A percentile compares a stretch with the other conserved stretches of the same genome.
phyloP scores from a whole-genome alignment of 2,888 invertebrate species.

The Teinopalpus imperialis region DNA sequence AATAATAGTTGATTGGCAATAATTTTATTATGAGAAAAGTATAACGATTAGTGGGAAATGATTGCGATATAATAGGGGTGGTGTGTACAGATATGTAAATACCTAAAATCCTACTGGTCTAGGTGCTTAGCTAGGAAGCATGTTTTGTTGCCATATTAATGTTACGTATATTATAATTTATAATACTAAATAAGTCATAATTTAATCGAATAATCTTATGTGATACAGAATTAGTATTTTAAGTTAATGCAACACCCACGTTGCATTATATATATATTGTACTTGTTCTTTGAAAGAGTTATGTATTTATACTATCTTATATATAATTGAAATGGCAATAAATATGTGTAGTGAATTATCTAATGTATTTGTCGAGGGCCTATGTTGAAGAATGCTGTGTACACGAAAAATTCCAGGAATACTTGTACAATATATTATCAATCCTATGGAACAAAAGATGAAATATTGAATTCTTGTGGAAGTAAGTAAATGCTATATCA shows the following conservation, averaged over 20 bases:
- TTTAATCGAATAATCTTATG: slow-evolving; percentile 73
- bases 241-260: slow-evolving; percentile 42
- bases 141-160: slow-evolving; percentile 82
- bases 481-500: slow-evolving; percentile 29
- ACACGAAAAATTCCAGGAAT: slow-evolving; percentile 6
- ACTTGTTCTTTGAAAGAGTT: slow-evolving; percentile 27
- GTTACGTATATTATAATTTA: slow-evolving; percentile 78
- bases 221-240: slow-evolving; percentile 65
- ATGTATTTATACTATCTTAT: slow-evolving; percentile 29
- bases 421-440: background rate
- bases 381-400: slow-evolving; percentile 6
- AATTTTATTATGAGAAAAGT: slow-evolving; percentile 63
- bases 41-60: slow-evolving; percentile 55
- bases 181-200: slow-evolving; percentile 73
- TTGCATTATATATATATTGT: slow-evolving; percentile 29
- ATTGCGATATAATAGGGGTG: slow-evolving; percentile 40
- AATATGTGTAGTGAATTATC: slow-evolving; percentile 23
- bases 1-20: slow-evolving; percentile 71
- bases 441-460: slow-evolving; percentile 6
- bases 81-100: slow-evolving; percentile 75
- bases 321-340: slow-evolving; percentile 30
- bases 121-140: slow-evolving; percentile 78
- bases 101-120: slow-evolving; percentile 68
- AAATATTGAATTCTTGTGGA: slow-evolving; percentile 3
- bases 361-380: slow-evolving; percentile 15